phyloP scores from a whole-genome alignment of 1,140 invertebrate species.

The Augochlora pura region DNA sequence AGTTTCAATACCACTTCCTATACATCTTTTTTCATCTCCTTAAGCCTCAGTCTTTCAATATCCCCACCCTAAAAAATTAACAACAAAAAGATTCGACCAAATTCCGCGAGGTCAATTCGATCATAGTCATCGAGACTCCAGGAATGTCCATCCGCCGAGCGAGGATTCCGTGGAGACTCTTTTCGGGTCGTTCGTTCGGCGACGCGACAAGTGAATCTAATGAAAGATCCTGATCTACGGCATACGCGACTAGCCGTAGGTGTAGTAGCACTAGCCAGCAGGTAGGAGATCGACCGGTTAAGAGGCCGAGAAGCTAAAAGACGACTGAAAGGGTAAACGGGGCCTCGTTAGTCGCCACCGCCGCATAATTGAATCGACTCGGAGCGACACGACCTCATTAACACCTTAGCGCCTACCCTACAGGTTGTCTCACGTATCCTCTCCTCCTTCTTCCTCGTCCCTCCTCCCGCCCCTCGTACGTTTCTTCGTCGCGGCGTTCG shows the following conservation, averaged over 20 bases:
- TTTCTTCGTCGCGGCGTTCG: background rate
- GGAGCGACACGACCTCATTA: conserved; percentile 80
- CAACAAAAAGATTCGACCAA: too few species aligned
- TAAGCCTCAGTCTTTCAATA: too few species aligned
- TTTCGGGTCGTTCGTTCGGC: background rate
- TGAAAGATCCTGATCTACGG: conserved; percentile 43
- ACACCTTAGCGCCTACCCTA: conserved; percentile 79
- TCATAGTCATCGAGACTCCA: too few species aligned
- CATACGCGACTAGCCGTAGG: conserved; percentile 49
- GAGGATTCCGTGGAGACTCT: conserved; percentile 7
- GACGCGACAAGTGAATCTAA: conserved; percentile 47
- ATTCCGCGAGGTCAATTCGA: too few species aligned
- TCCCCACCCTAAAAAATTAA: too few species aligned
- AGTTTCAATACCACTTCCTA: too few species aligned
- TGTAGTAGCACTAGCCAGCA: conserved; percentile 61
- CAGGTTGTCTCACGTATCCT: conserved; percentile 78
- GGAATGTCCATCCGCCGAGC: background rate
- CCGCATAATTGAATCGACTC: conserved; percentile 80
- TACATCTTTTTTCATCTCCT: too few species aligned
- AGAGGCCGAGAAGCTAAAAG: conserved; percentile 70
- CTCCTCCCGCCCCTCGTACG: background rate
- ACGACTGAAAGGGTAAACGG: conserved; percentile 72
- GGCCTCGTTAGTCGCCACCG: conserved; percentile 78
- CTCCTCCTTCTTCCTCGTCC: conserved; percentile 17
- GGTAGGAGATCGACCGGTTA: conserved; percentile 70